A percentile compares a stretch with the other conserved stretches of the same genome.
These are phyloP conservation scores for Morelia viridis DNA, from an alignment of 2,797 vertebrate genomes.

Conservation along the genomic window DNA sequence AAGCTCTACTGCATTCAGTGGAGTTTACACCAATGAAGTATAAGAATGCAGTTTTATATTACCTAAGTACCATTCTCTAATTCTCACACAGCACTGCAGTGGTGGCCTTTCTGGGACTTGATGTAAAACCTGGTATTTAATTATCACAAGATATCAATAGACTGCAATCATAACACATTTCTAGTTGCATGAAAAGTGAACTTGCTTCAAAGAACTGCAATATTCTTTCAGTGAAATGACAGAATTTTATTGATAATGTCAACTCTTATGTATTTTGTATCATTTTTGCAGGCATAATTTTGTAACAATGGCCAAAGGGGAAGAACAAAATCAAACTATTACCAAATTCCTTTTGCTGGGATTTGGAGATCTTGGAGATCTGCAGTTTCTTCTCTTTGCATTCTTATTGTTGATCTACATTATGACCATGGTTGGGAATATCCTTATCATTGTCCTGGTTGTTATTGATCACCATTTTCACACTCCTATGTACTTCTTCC, in stretches of 20 bases:
- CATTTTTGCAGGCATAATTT: neutral
- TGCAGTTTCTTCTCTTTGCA: constrained; percentile 29
- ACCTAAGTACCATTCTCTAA: neutral
- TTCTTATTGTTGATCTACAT: constrained; percentile 37
- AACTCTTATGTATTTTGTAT: neutral
- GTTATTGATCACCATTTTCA: too few relatives aligned
- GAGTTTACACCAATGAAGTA: neutral
- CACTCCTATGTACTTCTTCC: too few relatives aligned
- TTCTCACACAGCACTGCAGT: neutral
- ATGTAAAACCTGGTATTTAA: neutral
- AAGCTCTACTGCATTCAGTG: neutral
- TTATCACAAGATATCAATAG: neutral
- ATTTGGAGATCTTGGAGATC: constrained; percentile 33
- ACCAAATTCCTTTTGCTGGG: constrained; percentile 49
- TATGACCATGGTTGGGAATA: constrained; percentile 33
- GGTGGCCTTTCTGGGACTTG: neutral
- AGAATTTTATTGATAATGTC: neutral
- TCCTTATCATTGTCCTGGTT: constrained; percentile 21
- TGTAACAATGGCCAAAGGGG: neutral
- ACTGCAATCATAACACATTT: neutral
- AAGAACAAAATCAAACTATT: constrained; percentile 20
- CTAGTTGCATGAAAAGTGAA: neutral
- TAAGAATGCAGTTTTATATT: neutral
- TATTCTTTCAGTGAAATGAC: neutral
- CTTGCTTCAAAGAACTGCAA: neutral